Evolutionary conservation across 2,888 invertebrate species (phyloP), one percentile per base, ranked within the genome.

Genomic region (Eudasyphora cyanicolor): DNA sequence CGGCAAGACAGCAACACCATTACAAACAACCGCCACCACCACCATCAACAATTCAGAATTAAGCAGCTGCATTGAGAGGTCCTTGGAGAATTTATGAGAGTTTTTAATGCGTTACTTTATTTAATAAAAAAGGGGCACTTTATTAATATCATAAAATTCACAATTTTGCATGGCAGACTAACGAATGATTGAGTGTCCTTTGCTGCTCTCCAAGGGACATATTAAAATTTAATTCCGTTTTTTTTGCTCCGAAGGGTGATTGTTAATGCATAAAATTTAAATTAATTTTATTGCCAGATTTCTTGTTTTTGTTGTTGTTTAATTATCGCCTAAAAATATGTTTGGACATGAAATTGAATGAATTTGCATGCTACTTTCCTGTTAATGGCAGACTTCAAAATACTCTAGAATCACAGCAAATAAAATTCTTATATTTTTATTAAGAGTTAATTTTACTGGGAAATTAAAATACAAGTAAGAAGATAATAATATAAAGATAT

Each of bases 41-140:
- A 57, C 57, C 60, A 24, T 27, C n/a, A 57, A n/a, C 24, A n/a
- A 67, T 21, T n/a, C 21, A 12, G 38, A 19, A 17, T 24, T 27
- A 17, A 69, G 45, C 49, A 29, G 64, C 64, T 38, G 69, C 69
- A 49, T 49, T 29, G 29, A 29, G 49, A 17, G 49, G 29, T 49
- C 69, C 69, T 29, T 69, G n/a, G 27, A 49, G 69, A 69, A 17
- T 69, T 69, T 69, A 57, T 57, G 45, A 27, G 21, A 57, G 2
- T 24, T 57, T 57, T 57, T 57, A 57, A 57, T 57, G 54, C 24
- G 27, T 57, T 57, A 27, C 57, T 57, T 24, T 27, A 27, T 27
- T 57, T 57, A 57, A 57, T 57, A 27, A 57, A 54, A 57, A 57
- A 45, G 14, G 45, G 27, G 24, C 10, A 57, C 57, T 57, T 57